phyloP scores from a whole-genome alignment of 1,140 invertebrate species.

The Zaprionus ghesquierei region DNA sequence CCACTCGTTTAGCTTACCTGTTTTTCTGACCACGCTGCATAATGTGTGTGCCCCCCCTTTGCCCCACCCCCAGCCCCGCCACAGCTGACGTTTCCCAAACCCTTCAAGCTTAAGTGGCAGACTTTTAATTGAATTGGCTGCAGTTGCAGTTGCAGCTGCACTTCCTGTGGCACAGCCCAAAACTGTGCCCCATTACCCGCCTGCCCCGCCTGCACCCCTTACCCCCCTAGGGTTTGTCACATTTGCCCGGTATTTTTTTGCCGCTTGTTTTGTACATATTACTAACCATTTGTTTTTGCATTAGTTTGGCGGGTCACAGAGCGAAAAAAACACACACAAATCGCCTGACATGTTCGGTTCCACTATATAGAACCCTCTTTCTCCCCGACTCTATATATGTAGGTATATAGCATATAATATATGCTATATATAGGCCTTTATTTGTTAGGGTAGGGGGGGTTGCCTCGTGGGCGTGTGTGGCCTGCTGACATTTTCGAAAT shows the following conservation, averaged over 20 bases:
- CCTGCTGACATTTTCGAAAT: slow-evolving; percentile 68
- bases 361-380: slow-evolving; percentile 28
- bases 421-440: slow-evolving; percentile 11
- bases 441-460: not conserved
- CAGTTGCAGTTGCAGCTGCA: slow-evolving; percentile 56
- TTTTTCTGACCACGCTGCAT: slow-evolving; percentile 17
- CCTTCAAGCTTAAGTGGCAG: slow-evolving; percentile 71
- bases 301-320: slow-evolving; percentile 59
- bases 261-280: slow-evolving; percentile 63
- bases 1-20: slow-evolving; percentile 15
- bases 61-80: no score
- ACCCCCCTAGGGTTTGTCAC: slow-evolving; percentile 10
- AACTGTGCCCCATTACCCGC: not conserved
- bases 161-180: slow-evolving; percentile 39
- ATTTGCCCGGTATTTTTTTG: slow-evolving; percentile 43
- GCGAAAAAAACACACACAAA: slow-evolving; percentile 36
- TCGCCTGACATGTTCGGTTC: slow-evolving; percentile 65
- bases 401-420: slow-evolving; percentile 21
- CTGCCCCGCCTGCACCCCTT: not conserved
- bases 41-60: not conserved
- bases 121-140: slow-evolving; percentile 80
- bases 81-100: not conserved
- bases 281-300: slow-evolving; percentile 75
- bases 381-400: slow-evolving; percentile 7
- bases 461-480: slow-evolving; percentile 2